Conservation (phyloP, 2,113 vertebrate species). For the Anolis carolinensis region DNA sequence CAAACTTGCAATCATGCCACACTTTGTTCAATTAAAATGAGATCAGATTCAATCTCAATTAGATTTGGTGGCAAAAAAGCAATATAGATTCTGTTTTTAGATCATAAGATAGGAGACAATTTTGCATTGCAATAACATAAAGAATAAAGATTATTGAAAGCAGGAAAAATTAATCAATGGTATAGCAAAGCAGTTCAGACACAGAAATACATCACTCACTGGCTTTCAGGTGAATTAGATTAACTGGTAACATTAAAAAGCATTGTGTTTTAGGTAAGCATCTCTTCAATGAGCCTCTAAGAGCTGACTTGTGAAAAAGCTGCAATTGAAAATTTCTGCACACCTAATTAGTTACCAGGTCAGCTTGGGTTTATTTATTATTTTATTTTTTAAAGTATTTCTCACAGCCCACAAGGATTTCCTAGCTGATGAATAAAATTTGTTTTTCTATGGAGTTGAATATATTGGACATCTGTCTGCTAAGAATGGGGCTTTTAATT, state of each 20-base stretch:
- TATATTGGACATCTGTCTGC: not conserved
- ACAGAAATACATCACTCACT: not conserved
- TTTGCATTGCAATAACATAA: slow-evolving; percentile 25
- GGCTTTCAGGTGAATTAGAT: not conserved
- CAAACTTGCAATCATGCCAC: slow-evolving; percentile 26
- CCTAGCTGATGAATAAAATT: not conserved
- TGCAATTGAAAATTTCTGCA: not conserved
- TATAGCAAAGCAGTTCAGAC: not conserved
- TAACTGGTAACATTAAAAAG: not conserved
- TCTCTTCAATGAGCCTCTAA: not conserved
- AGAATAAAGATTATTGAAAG: not conserved
- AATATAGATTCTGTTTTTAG: slow-evolving; percentile 21
- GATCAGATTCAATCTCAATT: slow-evolving; percentile 25
- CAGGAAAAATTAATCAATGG: not conserved
- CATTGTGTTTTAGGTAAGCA: not conserved
- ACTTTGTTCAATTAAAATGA: slow-evolving; percentile 31
- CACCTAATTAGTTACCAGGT: too few relatives aligned
- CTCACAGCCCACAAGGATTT: too few relatives aligned
- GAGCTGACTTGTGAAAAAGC: not conserved
- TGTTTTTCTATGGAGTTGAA: not conserved
- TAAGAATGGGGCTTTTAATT: too few relatives aligned
- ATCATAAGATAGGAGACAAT: not conserved
- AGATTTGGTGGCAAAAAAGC: slow-evolving; percentile 1
- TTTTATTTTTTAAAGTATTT: too few relatives aligned
- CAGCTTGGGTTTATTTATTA: too few relatives aligned